phyloP scores from a whole-genome alignment of 2,113 vertebrate species.

The Nipponia nippon region DNA sequence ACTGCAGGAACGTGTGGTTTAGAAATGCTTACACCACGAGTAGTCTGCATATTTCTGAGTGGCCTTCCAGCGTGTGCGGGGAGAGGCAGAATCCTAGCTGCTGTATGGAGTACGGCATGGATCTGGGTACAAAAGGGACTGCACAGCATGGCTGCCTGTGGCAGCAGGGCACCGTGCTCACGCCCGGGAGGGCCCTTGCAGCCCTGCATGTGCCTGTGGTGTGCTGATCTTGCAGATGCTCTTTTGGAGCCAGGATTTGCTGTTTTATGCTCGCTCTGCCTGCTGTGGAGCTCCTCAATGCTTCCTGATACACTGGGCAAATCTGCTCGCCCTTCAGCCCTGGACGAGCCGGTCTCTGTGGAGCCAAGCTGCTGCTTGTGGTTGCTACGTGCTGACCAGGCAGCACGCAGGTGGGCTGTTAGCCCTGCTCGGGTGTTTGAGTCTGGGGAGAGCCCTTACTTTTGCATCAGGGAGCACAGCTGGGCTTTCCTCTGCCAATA shows the following conservation, averaged over 20 bases:
- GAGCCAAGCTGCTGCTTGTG: background rate
- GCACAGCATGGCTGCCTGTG: background rate
- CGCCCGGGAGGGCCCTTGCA: background rate
- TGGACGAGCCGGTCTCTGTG: background rate
- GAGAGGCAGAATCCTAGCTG: background rate
- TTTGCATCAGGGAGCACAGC: background rate
- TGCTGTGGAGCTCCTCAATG: fast-evolving
- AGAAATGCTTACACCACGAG: background rate
- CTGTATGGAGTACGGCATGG: fast-evolving
- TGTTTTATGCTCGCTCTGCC: background rate
- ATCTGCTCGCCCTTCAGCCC: background rate
- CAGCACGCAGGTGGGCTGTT: fast-evolving
- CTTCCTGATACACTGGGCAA: background rate
- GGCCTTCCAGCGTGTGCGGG: background rate
- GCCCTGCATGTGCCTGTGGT: background rate
- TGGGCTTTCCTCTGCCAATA: background rate
- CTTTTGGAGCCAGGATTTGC: background rate
- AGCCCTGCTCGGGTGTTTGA: background rate
- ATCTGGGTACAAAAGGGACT: background rate
- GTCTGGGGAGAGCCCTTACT: background rate
- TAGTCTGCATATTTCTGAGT: background rate
- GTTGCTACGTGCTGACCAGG: background rate
- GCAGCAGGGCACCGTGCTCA: background rate
- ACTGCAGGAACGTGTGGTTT: background rate
- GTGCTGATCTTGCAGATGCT: background rate